These are phyloP conservation scores for Urocyon cinereoargenteus DNA, from an alignment of 2,797 vertebrate species.

Conservation along the genomic window DNA sequence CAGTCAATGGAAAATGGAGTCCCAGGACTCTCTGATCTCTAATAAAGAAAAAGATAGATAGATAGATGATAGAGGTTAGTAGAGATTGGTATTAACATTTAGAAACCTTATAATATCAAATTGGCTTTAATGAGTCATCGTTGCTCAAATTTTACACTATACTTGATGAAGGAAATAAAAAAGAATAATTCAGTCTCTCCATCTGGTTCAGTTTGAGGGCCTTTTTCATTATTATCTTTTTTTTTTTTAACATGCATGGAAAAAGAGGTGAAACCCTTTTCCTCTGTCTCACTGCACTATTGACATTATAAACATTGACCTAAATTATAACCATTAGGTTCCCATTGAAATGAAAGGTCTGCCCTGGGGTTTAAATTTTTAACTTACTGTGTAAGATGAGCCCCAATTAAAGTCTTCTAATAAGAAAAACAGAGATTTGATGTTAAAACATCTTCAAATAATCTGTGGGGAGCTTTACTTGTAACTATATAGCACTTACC, in stretches of 20 bases:
- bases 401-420: constrained; percentile 32
- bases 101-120: neutral
- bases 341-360: constrained; percentile 57
- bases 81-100: neutral
- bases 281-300: neutral
- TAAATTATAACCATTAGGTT: constrained; percentile 72
- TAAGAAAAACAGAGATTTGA: constrained; percentile 59
- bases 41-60: neutral
- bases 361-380: constrained; percentile 69
- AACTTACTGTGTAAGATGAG: constrained; percentile 56
- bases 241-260: constrained; percentile 25
- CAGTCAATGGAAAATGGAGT: neutral
- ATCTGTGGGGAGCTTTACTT: neutral
- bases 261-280: constrained; percentile 26
- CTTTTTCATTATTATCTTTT: constrained; percentile 47
- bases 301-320: constrained; percentile 66
- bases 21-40: neutral
- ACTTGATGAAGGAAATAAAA: constrained; percentile 20
- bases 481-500: neutral
- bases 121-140: neutral
- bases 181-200: constrained; percentile 11
- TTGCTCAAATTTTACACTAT: neutral
- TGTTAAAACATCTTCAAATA: constrained; percentile 43
- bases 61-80: neutral
- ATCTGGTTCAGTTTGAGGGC: constrained; percentile 42